phyloP scores from a whole-genome alignment of 2,797 vertebrate genomes.

The Sebastes hubbsi region DNA sequence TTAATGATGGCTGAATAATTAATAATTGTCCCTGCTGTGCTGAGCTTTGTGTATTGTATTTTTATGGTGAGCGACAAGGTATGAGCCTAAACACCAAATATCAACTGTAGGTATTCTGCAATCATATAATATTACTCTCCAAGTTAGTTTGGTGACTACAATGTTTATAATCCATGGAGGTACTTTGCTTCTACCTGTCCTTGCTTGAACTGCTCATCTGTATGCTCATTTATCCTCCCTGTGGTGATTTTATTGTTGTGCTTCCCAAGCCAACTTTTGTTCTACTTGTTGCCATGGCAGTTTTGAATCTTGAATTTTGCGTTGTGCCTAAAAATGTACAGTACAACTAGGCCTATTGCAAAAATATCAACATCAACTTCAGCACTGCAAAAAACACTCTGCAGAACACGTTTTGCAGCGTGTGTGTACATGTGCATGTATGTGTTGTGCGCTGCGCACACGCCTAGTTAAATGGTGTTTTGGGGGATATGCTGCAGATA shows the following conservation, averaged over 20 bases:
- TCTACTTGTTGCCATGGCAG: conserved; percentile 51
- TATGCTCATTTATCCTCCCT: background rate
- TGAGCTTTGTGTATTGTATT: background rate
- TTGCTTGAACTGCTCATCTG: background rate
- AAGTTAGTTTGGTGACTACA: background rate
- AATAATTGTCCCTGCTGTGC: background rate
- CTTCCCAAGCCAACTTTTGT: background rate
- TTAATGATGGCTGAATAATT: too few species aligned
- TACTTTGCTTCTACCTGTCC: background rate
- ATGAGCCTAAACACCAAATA: background rate
- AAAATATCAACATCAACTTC: background rate
- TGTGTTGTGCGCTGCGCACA: background rate
- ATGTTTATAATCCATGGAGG: background rate
- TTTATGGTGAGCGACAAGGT: background rate
- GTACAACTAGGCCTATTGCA: background rate
- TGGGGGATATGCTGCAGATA: conserved; percentile 27
- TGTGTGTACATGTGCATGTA: too few species aligned
- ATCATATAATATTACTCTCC: background rate
- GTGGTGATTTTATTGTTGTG: conserved; percentile 1
- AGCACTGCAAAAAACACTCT: background rate
- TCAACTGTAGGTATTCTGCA: background rate
- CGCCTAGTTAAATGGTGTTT: conserved; percentile 34
- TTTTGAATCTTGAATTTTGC: conserved; percentile 28
- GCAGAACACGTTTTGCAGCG: background rate
- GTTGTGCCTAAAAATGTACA: conserved; percentile 19